Base-by-base conservation (phyloP, 2,797 vertebrate genomes). In the Tamandua tetradactyla region DNA sequence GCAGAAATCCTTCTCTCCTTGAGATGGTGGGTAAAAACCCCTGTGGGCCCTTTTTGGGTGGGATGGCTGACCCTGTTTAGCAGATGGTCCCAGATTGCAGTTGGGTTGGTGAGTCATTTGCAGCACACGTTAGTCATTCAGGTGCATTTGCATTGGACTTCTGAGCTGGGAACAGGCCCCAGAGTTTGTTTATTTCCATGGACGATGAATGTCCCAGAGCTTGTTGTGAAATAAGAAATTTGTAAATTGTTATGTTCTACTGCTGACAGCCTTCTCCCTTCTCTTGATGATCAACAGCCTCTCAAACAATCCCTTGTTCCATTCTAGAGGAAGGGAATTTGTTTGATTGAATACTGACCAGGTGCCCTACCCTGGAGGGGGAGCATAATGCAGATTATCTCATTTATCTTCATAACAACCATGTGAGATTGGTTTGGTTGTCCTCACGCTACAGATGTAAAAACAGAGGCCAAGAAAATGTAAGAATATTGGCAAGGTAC, bases 241-340 rank as follows among this genome's bases (percentile, higher is more conserved):
- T 97, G 96, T 97, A 97, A 97, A 97, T 96, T 97, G 97, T 97
- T 97, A 97, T 97, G 97, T 97, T 97, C 85, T 93, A n/a, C 90
- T 78, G 71, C 94, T 97, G 93, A 96, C 96, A 95, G 87, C 57
- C 57, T 96, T 95, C 85, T 91, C 90, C 90, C 68, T 82, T 83
- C 78, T 87, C 88, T 91, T 96, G 92, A 96, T 89, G 94, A 79
- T 92, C 76, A 96, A 72, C 90, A 96, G 95, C 92, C 72, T 93
- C 79, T 96, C n/a, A 81, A n/a, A 83, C 47, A 14, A 62, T 72
- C 61, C 49, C 75, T 84, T 74, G 83, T 30, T 92, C 61, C 66
- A 49, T 57, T 69, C n/a, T 55, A 75, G 82, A 86, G 47, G 32
- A 44, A 91, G 44, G 22, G 9, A 87, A 75, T 81, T 64, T 84